Base-by-base conservation (phyloP, 2,888 invertebrate species). In the Falcaria lacertinaria region DNA sequence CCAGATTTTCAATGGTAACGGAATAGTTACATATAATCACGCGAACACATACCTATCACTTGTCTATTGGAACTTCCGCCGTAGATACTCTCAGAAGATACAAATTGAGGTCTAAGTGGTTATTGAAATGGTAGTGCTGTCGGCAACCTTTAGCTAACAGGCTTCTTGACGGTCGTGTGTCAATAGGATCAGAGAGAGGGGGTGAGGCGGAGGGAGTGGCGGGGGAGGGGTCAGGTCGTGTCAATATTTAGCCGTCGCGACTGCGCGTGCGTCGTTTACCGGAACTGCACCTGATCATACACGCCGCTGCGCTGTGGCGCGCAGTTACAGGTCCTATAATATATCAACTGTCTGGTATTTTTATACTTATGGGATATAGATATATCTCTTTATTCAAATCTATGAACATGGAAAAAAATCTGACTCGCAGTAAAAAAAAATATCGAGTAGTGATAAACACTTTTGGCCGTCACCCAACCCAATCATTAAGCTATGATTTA, bases 221-320 rank as follows among this genome's bases (percentile, higher is more conserved):
- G 15, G 42, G 32, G 15, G 34, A 48, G 39, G 45, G 48, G 48
- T 51, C 57, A 56, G 63, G 64, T 58, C 57, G 64, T 65, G 77
- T 79, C 74, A 79, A 79, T 75, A 79, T 78, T 71, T 72, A 61
- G 59, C 55, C 47, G 59, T 55, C 42, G 57, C 54, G 57, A 60
- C 42, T 68, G 74, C 71, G 74, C 69, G 71, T 64, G 72, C 74
- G 68, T 48, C 55, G 61, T 50, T 67, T 60, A 57, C 68, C 69
- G 68, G 72, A 66, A 71, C 60, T 60, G 65, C 79, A 79, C 73
- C 79, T 79, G 79, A 74, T 73, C 71, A 79, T 60, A 79, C 77
- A 78, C 33, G 40, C 38, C 19, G 36, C 42, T 42, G 36, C 38
- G 61, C 52, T 33, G 16, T 41, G 33, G 34, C 17, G 33, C 38